Conservation (phyloP, 2,888 invertebrate species). For the Chelonus formosanus region DNA sequence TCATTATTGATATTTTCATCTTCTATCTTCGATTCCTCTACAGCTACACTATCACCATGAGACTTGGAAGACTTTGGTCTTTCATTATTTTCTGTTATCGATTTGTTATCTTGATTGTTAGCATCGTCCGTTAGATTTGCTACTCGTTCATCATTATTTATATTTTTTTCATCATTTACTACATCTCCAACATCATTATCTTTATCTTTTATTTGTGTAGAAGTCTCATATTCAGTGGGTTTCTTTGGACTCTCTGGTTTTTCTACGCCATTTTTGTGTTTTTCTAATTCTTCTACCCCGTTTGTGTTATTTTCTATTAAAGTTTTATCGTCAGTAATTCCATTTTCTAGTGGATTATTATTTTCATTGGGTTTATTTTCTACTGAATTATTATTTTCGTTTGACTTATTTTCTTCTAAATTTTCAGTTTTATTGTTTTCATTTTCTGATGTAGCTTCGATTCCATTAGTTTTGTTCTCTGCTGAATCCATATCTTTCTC, state of each 20-base stretch:
- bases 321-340: constrained; percentile 30
- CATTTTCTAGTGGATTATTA: background rate
- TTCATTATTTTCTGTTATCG: constrained; percentile 6
- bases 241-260: constrained; percentile 40
- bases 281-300: too few species aligned
- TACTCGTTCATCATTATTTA: background rate
- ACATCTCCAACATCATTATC: background rate
- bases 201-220: too few species aligned
- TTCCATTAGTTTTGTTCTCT: background rate
- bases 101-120: constrained; percentile 11
- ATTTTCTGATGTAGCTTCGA: background rate
- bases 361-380: too few species aligned
- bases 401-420: constrained; percentile 8
- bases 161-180: background rate
- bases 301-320: too few species aligned
- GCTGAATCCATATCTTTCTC: constrained; percentile 12
- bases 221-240: background rate
- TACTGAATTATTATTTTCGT: background rate
- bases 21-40: constrained; percentile 7
- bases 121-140: constrained; percentile 19
- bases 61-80: constrained; percentile 38
- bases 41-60: background rate
- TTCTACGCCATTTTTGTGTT: constrained; percentile 26
- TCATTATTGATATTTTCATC: constrained; percentile 19
- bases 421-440: constrained; percentile 26